Percentiles rank a stretch among this genome's conserved stretches.
These are phyloP conservation scores for human DNA, from an alignment of 2,113 vertebrate species.

Conservation along the genomic window GRCh38 chr2:203622001-203622500, in stretches of 20 bases:
- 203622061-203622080: not conserved
- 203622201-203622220: not conserved
- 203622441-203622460: slow-evolving; percentile 37
- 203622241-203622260: slow-evolving; percentile 38
- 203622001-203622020: not conserved
- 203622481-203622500: slow-evolving; percentile 32
- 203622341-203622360: not conserved
- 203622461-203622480: not conserved
- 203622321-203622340: slow-evolving; percentile 20
- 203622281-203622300: slow-evolving; percentile 46
- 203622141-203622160: not conserved
- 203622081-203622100: not conserved
- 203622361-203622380: slow-evolving; percentile 39
- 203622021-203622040: not conserved
- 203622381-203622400: slow-evolving; percentile 52
- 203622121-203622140: not conserved
- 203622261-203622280: slow-evolving; percentile 10
- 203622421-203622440: slow-evolving; percentile 46
- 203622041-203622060: not conserved
- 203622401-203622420: slow-evolving; percentile 50
- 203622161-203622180: slow-evolving; percentile 39
- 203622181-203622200: slow-evolving; percentile 53
- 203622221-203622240: slow-evolving; percentile 7
- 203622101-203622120: no score
- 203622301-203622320: slow-evolving; percentile 3